Base-by-base conservation (phyloP, 2,888 invertebrate species). In the Agelastica alni region DNA sequence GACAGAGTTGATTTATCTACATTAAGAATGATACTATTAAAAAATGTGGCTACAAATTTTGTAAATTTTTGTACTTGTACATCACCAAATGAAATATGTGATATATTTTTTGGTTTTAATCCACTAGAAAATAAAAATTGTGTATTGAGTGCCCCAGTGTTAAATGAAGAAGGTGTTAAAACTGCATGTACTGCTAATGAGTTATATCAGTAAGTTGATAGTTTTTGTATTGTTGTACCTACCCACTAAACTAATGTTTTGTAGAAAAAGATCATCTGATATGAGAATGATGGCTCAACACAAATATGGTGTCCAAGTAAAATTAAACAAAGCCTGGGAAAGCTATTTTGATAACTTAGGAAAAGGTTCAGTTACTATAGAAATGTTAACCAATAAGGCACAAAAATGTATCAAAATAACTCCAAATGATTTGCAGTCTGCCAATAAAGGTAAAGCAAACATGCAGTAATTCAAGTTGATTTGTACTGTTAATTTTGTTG, bases 271-370 rank as follows among this genome's bases (percentile, higher is more conserved):
- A 36, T 80, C 83, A 59, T 75, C 77, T 44, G 86, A 87, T 64
- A 83, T 88, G 82, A 79, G 81, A 28, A 70, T 85, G 2, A 83
- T 86, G 75, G 86, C 86, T 0, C 81, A 85, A 70, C 86, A 88
- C 64, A 89, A 87, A 68, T 84, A 84, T 72, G 84, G 86, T 2
- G 68, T 84, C 0, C 78, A 84, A 58, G 78, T 81, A 0, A 73
- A 79, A 18, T 75, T 79, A 3, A 77, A 79, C 43, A 62, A 70
- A 14, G 77, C 78, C 55, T 83, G 84, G 79, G 75, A 78, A 42
- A 79, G 81, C 32, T 78, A 85, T 55, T 80, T 85, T 61, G 65
- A 77, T 9, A 81, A 83, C 53, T 74, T 91, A 2, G 88, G 88
- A 1, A 78, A 81, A 61, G 87, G 88, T 0, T 84, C 85, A 0